Conservation (phyloP, 2,113 vertebrate species). For the Rhodinocichla rosea region DNA sequence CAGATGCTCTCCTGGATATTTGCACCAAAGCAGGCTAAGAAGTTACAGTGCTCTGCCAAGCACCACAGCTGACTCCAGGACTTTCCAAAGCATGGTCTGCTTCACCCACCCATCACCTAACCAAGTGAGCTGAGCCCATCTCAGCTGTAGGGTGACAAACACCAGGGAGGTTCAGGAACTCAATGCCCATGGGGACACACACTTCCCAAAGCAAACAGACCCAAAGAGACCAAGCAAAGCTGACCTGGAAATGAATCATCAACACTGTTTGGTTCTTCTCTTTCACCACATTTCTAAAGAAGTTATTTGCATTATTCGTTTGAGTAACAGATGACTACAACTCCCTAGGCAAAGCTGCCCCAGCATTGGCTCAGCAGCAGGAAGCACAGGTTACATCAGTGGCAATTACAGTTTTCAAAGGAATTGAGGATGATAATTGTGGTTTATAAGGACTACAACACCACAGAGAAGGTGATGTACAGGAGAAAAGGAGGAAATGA, state of each 20-base stretch:
- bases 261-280: background rate
- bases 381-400: background rate
- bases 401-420: background rate
- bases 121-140: background rate
- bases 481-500: background rate
- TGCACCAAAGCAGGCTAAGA: background rate
- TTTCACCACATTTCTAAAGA: background rate
- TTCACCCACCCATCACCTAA: background rate
- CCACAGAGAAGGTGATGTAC: background rate
- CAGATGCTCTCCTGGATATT: background rate
- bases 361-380: fast-evolving
- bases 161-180: background rate
- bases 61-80: background rate
- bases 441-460: background rate
- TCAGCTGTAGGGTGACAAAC: background rate
- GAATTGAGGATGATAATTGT: background rate
- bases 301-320: background rate
- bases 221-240: background rate
- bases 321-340: background rate
- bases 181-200: fast-evolving
- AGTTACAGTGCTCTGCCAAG: background rate
- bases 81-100: background rate
- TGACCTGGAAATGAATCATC: fast-evolving
- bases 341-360: background rate
- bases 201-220: background rate